These are phyloP conservation scores for Haplochromis burtoni DNA, from an alignment of 2,113 vertebrate species.

Conservation along the genomic window DNA sequence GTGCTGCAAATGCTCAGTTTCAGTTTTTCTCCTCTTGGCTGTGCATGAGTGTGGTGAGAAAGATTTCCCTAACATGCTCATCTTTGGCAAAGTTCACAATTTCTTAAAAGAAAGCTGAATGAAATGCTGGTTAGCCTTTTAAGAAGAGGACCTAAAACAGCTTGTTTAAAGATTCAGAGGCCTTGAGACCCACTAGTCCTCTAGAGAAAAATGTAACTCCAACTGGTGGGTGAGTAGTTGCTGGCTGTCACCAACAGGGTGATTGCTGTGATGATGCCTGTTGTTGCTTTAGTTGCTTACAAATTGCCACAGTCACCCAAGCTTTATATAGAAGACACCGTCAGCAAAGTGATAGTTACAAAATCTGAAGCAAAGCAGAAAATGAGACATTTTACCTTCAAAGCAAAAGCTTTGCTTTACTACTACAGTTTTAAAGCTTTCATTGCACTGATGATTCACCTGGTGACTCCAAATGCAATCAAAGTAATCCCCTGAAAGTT, in stretches of 20 bases:
- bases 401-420: neutral
- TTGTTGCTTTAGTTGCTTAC: neutral
- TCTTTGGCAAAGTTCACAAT: neutral
- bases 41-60: neutral
- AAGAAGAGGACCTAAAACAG: neutral
- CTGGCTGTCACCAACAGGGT: neutral
- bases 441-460: neutral
- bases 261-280: neutral
- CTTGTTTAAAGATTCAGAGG: neutral
- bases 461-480: neutral
- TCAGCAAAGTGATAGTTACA: neutral
- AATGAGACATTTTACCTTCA: neutral
- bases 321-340: neutral
- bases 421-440: neutral
- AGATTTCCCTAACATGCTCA: neutral
- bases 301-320: neutral
- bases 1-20: neutral
- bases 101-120: neutral
- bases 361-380: neutral
- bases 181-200: accelerated
- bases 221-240: neutral
- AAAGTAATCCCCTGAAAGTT: neutral
- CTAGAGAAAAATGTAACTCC: neutral
- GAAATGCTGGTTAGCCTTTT: neutral
- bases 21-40: neutral